Percentiles rank a stretch among this genome's conserved stretches.
phyloP scores from a whole-genome alignment of 1,140 invertebrate genomes.

The silkworm (Bombyx mori) region ASM3026992v2 NC_085107.1:3148001-3148500 shows the following conservation, averaged over 20 bases:
- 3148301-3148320: conserved; percentile 35
- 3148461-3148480: background rate
- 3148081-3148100: conserved; percentile 85
- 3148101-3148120: conserved; percentile 89
- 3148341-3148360: background rate
- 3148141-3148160: background rate
- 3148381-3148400: conserved; percentile 82
- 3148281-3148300: no score
- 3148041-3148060: no score
- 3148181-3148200: no score
- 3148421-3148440: background rate
- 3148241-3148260: no score
- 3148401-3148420: conserved; percentile 5
- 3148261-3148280: no score
- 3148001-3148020: no score
- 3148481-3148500: no score
- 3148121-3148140: conserved; percentile 83
- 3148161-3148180: no score
- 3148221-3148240: no score
- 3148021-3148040: no score
- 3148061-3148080: conserved; percentile 78
- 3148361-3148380: conserved; percentile 77
- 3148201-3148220: no score
- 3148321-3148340: background rate
- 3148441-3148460: background rate